These are phyloP conservation scores for Phylloscopus whistleri DNA, from an alignment of 2,113 vertebrate genomes.

Conservation along the genomic window DNA sequence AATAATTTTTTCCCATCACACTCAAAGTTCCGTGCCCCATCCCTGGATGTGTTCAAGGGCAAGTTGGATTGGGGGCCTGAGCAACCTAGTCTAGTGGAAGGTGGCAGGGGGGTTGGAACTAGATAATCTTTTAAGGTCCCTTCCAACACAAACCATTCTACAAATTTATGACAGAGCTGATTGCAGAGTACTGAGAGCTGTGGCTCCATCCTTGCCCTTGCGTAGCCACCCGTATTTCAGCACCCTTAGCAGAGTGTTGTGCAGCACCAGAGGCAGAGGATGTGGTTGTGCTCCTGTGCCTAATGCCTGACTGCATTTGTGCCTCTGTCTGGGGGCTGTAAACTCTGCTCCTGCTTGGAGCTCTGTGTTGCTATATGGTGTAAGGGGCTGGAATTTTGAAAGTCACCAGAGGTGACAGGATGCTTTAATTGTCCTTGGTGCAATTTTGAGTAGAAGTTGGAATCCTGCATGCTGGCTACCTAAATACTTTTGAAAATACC, in stretches of 20 bases:
- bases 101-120: background rate
- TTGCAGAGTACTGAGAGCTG: background rate
- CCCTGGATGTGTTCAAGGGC: background rate
- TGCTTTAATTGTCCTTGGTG: background rate
- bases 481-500: background rate
- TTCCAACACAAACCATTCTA: background rate
- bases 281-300: background rate
- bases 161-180: background rate
- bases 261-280: background rate
- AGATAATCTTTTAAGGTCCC: background rate
- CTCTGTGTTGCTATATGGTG: background rate
- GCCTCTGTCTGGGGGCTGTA: background rate
- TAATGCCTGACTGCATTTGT: background rate
- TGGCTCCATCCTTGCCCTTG: background rate
- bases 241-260: background rate
- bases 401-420: background rate
- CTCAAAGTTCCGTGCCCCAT: background rate
- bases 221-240: accelerated
- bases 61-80: background rate
- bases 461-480: background rate
- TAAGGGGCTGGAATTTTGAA: background rate
- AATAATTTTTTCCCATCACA: background rate
- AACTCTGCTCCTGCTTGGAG: background rate
- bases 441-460: background rate
- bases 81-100: background rate